Conservation (phyloP, 1,140 invertebrate genomes). For the Pemphigus obesinymphae region DNA sequence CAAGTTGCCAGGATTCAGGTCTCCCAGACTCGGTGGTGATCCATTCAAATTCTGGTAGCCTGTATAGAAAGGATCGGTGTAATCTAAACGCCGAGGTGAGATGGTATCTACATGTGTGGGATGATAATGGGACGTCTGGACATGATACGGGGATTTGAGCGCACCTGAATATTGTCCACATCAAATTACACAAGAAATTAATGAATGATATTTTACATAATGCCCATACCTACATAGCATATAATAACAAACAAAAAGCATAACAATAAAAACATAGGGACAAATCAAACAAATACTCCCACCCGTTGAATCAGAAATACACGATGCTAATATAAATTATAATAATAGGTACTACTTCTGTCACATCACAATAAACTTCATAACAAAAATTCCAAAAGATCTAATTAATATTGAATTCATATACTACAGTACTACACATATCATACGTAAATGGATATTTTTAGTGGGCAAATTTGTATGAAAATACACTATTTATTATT, state of each 20-base stretch:
- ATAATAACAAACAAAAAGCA: not conserved
- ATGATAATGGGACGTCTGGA: conserved; percentile 37
- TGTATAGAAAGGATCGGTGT: conserved; percentile 41
- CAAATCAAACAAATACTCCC: no score
- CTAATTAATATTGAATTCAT: no score
- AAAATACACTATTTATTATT: no score
- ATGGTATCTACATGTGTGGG: conserved; percentile 18
- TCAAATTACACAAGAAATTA: conserved; percentile 3
- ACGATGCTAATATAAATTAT: no score
- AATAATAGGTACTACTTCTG: no score
- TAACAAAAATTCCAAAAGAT: no score
- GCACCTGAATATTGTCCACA: conserved; percentile 27
- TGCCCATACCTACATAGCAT: no score
- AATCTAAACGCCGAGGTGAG: conserved; percentile 24
- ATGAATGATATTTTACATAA: conserved; percentile 5
- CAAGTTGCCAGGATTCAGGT: conserved; percentile 58
- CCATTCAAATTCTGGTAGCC: conserved; percentile 18
- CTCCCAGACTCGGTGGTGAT: conserved; percentile 44
- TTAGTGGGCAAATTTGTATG: no score
- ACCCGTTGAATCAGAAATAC: no score
- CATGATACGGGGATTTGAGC: conserved; percentile 39
- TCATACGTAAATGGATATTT: no score
- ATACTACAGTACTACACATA: no score
- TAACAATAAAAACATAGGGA: not conserved
- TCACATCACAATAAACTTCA: no score